Base-by-base conservation (phyloP, 2,797 vertebrate species). In the Eulemur mongoz region DNA sequence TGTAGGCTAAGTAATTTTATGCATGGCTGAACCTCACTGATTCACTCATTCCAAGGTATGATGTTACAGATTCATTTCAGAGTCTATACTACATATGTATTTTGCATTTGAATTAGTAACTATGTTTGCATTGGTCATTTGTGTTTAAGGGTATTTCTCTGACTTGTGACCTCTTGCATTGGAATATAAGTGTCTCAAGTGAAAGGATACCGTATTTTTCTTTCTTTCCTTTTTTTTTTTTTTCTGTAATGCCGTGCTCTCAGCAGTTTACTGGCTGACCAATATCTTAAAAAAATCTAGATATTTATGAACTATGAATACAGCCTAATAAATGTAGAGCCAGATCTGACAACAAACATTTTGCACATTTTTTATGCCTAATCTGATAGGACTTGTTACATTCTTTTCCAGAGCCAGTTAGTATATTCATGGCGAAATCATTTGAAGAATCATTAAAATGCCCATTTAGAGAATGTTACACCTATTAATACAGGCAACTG, bases 401-500 rank as follows among this genome's bases (percentile, higher is more conserved):
- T 95, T 94, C 48, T 72, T 82, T 93, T 91, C 63, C 50, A 93
- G 75, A 96, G 80, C 38, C 17, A 6, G 30, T 54, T 59, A 65
- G 38, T 79, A 23, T 59, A 67, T 91, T 92, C 52, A 70, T 80
- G 73, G 11, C 52, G n/a, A 92, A 90, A 79, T 88, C 75, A 89
- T 59, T 79, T 32, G 18, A 69, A 82, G 73, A 97, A 83, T 65
- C 54, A 80, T 89, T 92, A 84, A 88, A 87, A 89, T 91, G 27
- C 43, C 67, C 38, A 52, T 67, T 67, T 69, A 59, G 7, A 78
- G 76, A 59, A n/a, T 32, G 1, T 75, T 91, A 81, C 67, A 11
- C 40, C 11, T 67, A 40, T 57, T 72, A 81, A 63, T 38, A 69
- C 69, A 82, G 54, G 38, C 50, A 70, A 8, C 17, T 30, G 8